Evolutionary conservation across 2,113 vertebrate species (phyloP).

Genomic region (Tichodroma muraria): DNA sequence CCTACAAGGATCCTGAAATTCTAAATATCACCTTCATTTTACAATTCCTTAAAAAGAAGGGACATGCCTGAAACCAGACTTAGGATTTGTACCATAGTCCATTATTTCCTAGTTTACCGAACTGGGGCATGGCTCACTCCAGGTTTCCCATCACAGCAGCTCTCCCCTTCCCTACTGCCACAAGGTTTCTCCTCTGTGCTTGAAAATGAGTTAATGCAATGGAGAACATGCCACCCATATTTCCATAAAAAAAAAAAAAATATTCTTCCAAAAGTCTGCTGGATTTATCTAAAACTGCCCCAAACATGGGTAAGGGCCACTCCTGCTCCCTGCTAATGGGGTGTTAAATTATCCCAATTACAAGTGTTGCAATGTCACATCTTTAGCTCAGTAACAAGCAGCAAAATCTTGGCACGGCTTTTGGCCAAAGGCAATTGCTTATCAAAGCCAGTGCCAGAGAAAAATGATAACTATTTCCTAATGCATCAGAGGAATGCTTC

Average conservation of each 20-base stretch:
- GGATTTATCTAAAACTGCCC: neutral
- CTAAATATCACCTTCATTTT: neutral
- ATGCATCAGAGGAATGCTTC: neutral
- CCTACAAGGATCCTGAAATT: neutral
- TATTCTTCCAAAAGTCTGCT: neutral
- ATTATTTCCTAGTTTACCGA: neutral
- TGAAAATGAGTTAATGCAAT: neutral
- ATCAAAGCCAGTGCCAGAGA: neutral
- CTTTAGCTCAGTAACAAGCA: slow-evolving; percentile 17
- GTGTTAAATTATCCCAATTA: slow-evolving; percentile 37
- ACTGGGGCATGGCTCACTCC: neutral
- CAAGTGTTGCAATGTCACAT: neutral
- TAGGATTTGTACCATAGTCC: neutral
- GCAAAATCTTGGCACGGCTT: slow-evolving; percentile 7
- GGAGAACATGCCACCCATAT: neutral
- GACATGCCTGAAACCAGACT: neutral
- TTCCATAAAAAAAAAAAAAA: neutral
- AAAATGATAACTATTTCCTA: slow-evolving; percentile 31
- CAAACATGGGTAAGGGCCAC: neutral
- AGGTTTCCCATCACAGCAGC: neutral
- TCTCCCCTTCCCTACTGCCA: accelerated
- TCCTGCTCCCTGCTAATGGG: neutral
- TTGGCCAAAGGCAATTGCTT: slow-evolving; percentile 34
- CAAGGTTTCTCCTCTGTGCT: neutral
- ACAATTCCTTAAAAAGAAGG: neutral